Base-by-base conservation (phyloP, 2,113 vertebrate genomes). In the Dendrocopos noguchii region DNA sequence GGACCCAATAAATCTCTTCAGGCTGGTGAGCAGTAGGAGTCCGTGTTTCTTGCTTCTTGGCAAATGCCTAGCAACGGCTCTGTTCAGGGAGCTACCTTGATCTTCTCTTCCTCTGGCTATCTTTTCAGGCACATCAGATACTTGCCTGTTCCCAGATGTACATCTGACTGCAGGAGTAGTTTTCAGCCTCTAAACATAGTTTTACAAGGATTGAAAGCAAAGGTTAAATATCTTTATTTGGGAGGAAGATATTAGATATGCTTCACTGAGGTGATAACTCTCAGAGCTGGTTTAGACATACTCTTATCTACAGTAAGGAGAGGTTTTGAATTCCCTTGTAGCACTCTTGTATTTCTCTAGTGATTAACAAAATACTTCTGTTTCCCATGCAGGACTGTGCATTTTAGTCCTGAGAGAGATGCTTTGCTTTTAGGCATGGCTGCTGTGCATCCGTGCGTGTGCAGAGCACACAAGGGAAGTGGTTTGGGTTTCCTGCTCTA, bases 1-100 rank as follows among this genome's bases (percentile, higher is more conserved):
- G 0, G 0, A 34, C 20, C 20, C 0, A 0, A 1, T 53, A 59
- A 44, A 64, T 46, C 20, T 56, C 27, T 64, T 50, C 27, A 52
- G 67, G 8, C 42, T 59, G n/a, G 15, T 64, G 42, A 55, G 36
- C 8, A 44, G 25, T 44, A 31, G 59, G 22, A 76, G 47, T 55
- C 22, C 19, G 1, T 6, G 3, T 25, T 83, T 63, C 31, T 31
- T 7, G 5, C 31, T 50, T 33, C 66, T 18, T 68, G 15, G 46
- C 15, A 24, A 25, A 16, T 21, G 22, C 24, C 31, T n/a, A 61
- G 3, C 25, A 42, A 6, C 1, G 3, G 15, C 36, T 8, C 7
- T 34, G 0, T 20, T 29, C 11, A 31, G 11, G 46, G 25, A 27
- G 59, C 9, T 56, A 4, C 18, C 7, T 77, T 47, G 7, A 9